Conservation (phyloP, 2,888 invertebrate species). For the Chymomyza fuscimana region DNA sequence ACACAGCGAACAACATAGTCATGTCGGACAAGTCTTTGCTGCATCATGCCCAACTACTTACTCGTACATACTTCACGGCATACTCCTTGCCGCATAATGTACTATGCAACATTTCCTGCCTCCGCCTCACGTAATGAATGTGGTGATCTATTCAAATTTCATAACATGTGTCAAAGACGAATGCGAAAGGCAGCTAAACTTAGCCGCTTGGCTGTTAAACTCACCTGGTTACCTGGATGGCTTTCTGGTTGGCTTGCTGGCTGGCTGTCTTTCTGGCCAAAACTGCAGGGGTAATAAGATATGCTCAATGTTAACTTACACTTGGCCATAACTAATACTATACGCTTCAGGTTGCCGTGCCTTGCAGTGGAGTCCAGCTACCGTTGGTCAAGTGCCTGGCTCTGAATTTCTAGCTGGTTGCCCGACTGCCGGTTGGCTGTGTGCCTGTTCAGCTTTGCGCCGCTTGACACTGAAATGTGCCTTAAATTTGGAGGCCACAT, state of each 20-base stretch:
- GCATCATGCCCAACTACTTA: slow-evolving; percentile 31
- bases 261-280: neutral
- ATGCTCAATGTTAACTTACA: slow-evolving; percentile 51
- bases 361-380: slow-evolving; percentile 55
- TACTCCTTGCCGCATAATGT: neutral
- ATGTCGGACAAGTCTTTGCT: slow-evolving; percentile 56
- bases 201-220: slow-evolving; percentile 14
- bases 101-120: slow-evolving; percentile 9
- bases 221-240: slow-evolving; percentile 19
- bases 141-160: slow-evolving; percentile 70
- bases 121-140: slow-evolving; percentile 30
- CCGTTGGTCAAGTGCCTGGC: slow-evolving; percentile 34
- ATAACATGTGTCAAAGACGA: slow-evolving; percentile 70
- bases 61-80: slow-evolving; percentile 10
- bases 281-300: slow-evolving; percentile 68
- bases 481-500: slow-evolving; percentile 55
- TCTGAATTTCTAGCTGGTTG: slow-evolving; percentile 14
- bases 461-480: slow-evolving; percentile 34
- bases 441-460: slow-evolving; percentile 20
- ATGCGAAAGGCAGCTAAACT: slow-evolving; percentile 59
- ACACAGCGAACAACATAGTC: slow-evolving; percentile 38
- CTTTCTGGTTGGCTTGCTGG: slow-evolving; percentile 11
- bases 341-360: slow-evolving; percentile 38
- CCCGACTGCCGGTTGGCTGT: neutral
- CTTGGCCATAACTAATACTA: slow-evolving; percentile 48